Base-by-base conservation (phyloP, 2,888 invertebrate species). In the Morpho helenor region DNA sequence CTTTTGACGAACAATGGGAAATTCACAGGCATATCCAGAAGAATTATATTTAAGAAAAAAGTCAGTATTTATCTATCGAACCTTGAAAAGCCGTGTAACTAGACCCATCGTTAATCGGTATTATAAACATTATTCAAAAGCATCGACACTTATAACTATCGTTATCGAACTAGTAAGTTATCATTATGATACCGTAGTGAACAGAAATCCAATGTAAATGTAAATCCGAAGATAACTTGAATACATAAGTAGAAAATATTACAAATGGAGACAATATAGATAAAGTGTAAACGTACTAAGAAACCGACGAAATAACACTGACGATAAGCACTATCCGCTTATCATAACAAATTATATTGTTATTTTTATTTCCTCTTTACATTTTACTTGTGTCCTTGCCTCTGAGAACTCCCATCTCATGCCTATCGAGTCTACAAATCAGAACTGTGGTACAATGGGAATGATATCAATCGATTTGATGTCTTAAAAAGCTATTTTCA, bases 401-500 rank as follows among this genome's bases (percentile, higher is more conserved):
- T 72, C 74, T 71, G 77, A 79, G 82, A 82, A 79, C 77, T 82
- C 84, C 85, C 84, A 83, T 83, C 81, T 77, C 76, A 72, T 71
- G 71, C 74, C 77, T 85, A 87, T 87, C 87, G 75, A 75, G 68
- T 69, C 79, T 74, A 83, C 83, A 82, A 84, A 87, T 87, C 87
- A 79, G 79, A 76, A 79, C 77, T 75, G 74, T 78, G 70, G 74
- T 75, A 78, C 78, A 56, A 55, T 53, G 23, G 42, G 43, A 23
- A n/a, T 31, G 42, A 10, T 31, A n/a, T 41, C 41, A 31, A 49
- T 43, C 22, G 57, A 54, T 56, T 23, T 55, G 50, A 43, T 16
- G 49, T 43, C 52, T 49, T 63, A 49, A 9, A 0, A 0, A 16
- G 1, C 54, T 52, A 51, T 9, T 7, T 0, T 49, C 40, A 63